Base-by-base conservation (phyloP, 2,113 vertebrate genomes). In the Oreochromis spilurus region DNA sequence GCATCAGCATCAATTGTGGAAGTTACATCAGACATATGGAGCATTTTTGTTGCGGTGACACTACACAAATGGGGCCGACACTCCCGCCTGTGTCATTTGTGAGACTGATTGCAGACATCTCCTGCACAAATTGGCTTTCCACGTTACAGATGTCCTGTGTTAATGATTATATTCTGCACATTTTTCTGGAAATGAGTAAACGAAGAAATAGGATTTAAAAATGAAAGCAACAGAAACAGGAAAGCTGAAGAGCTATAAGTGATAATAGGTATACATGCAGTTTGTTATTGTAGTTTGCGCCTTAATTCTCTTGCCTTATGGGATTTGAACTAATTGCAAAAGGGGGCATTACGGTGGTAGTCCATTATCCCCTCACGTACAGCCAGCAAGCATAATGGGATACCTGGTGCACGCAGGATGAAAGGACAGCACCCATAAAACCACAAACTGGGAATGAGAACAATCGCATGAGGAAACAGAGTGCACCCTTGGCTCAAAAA, bases 311-410 rank as follows among this genome's bases (percentile, higher is more conserved):
- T 72, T 53, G 13, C 84, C 78, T 82, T 87, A 58, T 85, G 87
- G 81, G 85, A 88, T 70, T 70, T 82, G n/a, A 83, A 92, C 84
- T 91, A 88, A 95, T 88, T 89, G 88, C 82, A 62, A 86, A 84
- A 53, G 21, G 75, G 77, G 54, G 55, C 84, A 89, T 90, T 91
- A 83, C n/a, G n/a, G 40, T 87, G 24, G 11, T 80, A 62, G 75
- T 45, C 65, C 40, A 88, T 94, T 89, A 92, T 83, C 86, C 85
- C 78, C 75, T 91, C 57, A 77, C 88, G 83, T 90, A 87, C 75
- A 88, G 87, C 58, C 78, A 92, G 48, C 79, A 67, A 83, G 29
- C 55, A 78, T 91, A 91, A 92, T 91, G 65, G 84, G 84, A 70
- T 72, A 54, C 57, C 57, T 43, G 60, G 80, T 86, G 83, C 85